phyloP scores from a whole-genome alignment of 2,888 invertebrate species.

The Alentia gelatinosa region DNA sequence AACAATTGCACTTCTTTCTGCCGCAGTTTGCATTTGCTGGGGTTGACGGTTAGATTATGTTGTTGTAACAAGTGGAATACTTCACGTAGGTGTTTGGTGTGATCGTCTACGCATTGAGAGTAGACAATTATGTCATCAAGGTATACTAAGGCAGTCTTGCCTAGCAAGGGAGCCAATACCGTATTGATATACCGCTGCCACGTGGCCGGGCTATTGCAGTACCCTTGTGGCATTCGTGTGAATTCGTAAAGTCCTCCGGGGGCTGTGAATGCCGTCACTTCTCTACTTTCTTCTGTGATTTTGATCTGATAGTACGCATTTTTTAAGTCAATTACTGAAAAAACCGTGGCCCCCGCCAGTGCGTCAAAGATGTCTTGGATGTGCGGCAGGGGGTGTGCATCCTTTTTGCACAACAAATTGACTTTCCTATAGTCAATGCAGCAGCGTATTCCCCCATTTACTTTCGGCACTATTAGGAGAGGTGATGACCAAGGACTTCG shows the following conservation, averaged over 20 bases:
- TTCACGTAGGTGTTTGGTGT: neutral
- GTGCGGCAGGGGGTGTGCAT: slow-evolving; percentile 50
- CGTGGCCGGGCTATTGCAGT: slow-evolving; percentile 50
- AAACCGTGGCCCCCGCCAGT: slow-evolving; percentile 56
- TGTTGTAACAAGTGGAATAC: slow-evolving; percentile 9
- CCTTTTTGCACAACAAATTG: slow-evolving; percentile 40
- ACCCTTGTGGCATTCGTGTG: slow-evolving; percentile 57
- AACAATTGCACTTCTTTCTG: slow-evolving; percentile 54
- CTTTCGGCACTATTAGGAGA: slow-evolving; percentile 53
- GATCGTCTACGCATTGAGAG: slow-evolving; percentile 21
- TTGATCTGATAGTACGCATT: slow-evolving; percentile 65
- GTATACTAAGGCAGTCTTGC: slow-evolving; percentile 48
- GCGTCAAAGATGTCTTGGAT: slow-evolving; percentile 61
- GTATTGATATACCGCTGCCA: slow-evolving; percentile 60
- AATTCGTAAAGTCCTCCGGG: slow-evolving; percentile 62
- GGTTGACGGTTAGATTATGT: neutral
- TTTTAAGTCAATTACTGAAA: slow-evolving; percentile 63
- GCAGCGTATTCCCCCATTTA: slow-evolving; percentile 27
- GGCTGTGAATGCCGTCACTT: slow-evolving; percentile 61
- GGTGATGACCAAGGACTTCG: slow-evolving; percentile 41
- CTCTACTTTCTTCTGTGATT: slow-evolving; percentile 44
- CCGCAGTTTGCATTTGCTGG: neutral
- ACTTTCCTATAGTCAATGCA: slow-evolving; percentile 55
- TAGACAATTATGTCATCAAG: slow-evolving; percentile 57
- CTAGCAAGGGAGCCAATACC: neutral